Conservation (phyloP, 2,797 vertebrate species). For the Lateolabrax maculatus region DNA sequence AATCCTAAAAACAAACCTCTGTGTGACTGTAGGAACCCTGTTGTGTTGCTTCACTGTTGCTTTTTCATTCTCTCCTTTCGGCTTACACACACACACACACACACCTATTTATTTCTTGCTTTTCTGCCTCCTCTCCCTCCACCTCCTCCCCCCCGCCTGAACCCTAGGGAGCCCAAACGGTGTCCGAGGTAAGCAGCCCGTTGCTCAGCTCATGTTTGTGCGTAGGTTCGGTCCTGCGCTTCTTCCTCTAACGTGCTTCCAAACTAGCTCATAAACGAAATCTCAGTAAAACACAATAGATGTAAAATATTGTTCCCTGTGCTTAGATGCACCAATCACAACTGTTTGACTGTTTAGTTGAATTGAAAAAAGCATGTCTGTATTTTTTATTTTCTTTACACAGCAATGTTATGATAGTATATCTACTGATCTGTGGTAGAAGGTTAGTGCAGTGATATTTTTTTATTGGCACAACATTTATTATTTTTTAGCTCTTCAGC, state of each 20-base stretch:
- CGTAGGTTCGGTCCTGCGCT: constrained; percentile 10
- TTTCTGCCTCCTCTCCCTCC: constrained; percentile 49
- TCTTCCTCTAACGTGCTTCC: background rate
- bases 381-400: background rate
- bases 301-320: no score
- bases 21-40: constrained; percentile 32
- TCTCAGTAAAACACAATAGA: no score
- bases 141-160: constrained; percentile 33
- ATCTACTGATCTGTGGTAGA: background rate
- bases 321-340: accelerated
- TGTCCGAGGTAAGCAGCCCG: constrained; percentile 82
- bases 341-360: background rate
- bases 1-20: background rate
- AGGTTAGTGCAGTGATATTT: no score
- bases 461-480: constrained; percentile 3
- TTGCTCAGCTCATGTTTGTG: constrained; percentile 37
- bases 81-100: background rate
- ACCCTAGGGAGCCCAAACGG: constrained; percentile 81
- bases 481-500: background rate
- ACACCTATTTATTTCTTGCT: constrained; percentile 64
- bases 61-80: background rate
- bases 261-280: background rate
- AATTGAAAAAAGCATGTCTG: no score
- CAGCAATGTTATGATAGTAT: accelerated
- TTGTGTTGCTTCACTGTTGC: background rate